Percentiles rank a stretch among this genome's conserved stretches.
These are phyloP conservation scores for Collichthys lucidus DNA, from an alignment of 2,113 vertebrate species.

Conservation along the genomic window DNA sequence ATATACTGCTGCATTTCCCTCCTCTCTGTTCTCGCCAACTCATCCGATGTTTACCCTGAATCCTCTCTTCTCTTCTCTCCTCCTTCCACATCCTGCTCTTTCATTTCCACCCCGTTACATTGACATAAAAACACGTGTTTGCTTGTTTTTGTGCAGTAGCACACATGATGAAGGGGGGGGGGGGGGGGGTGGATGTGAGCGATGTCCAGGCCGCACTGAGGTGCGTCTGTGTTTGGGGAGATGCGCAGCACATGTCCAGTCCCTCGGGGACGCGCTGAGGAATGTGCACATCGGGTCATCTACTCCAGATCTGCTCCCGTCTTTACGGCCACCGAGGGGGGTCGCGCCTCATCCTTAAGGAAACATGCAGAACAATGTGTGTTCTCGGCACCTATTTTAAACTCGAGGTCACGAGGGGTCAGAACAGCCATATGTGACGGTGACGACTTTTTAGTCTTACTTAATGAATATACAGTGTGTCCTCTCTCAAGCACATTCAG, in stretches of 20 bases:
- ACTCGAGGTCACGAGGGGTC: conserved; percentile 27
- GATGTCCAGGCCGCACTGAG: conserved; percentile 28
- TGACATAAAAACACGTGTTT: not conserved
- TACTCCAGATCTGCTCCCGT: conserved; percentile 24
- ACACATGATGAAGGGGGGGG: not conserved
- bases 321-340: conserved; percentile 32
- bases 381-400: conserved; percentile 50
- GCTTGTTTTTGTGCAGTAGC: not conserved
- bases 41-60: conserved; percentile 4
- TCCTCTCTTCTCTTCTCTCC: not conserved
- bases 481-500: not conserved
- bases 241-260: conserved; percentile 35
- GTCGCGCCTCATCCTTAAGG: not conserved
- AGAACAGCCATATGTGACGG: conserved; percentile 5
- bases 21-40: conserved; percentile 18
- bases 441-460: not conserved
- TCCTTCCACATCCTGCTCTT: conserved; percentile 7
- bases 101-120: not conserved
- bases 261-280: conserved; percentile 46
- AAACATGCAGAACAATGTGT: conserved; percentile 25
- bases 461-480: conserved; percentile 26
- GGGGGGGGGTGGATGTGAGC: conserved; percentile 6
- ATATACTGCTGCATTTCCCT: conserved; percentile 26
- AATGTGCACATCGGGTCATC: conserved; percentile 67
- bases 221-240: conserved; percentile 18